A percentile compares a stretch with the other conserved stretches of the same genome.
These are phyloP conservation scores for Epizoanthus rinbou DNA, from an alignment of 92 coral and sea anemone genomes.

Conservation along the genomic window DNA sequence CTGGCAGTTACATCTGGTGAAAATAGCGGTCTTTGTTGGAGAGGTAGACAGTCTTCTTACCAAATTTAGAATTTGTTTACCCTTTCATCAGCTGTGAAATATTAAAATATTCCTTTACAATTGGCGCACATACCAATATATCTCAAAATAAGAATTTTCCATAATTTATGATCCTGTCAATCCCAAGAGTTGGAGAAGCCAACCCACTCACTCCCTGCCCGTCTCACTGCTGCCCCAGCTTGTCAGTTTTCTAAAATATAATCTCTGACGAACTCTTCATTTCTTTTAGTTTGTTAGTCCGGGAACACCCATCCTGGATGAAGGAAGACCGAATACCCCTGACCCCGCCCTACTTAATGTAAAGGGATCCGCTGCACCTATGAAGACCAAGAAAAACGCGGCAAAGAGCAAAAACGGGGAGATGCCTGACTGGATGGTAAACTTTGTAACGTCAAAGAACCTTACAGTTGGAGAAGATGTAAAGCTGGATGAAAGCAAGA, in stretches of 20 bases:
- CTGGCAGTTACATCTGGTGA: too few relatives aligned
- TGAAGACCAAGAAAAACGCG: constrained; percentile 34
- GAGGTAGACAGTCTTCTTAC: too few relatives aligned
- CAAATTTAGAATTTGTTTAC: too few relatives aligned
- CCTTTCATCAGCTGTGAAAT: too few relatives aligned
- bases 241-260: not conserved
- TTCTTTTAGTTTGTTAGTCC: constrained; percentile 67
- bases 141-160: too few relatives aligned
- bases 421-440: constrained; percentile 92
- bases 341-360: constrained; percentile 37
- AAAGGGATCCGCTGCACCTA: not conserved
- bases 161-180: too few relatives aligned
- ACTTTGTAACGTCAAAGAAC: constrained; percentile 78
- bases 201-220: too few relatives aligned
- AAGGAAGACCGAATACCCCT: constrained; percentile 46
- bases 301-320: constrained; percentile 66
- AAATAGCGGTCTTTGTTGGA: too few relatives aligned
- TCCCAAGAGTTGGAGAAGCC: too few relatives aligned
- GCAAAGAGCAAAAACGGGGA: constrained; percentile 64
- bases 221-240: too few relatives aligned
- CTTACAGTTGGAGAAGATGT: constrained; percentile 82
- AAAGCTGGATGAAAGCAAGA: constrained; percentile 70
- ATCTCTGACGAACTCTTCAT: not conserved
- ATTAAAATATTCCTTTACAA: too few relatives aligned
- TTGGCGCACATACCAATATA: too few relatives aligned